Base-by-base conservation (phyloP, 2,113 vertebrate genomes). In the Ptyas mucosa region DNA sequence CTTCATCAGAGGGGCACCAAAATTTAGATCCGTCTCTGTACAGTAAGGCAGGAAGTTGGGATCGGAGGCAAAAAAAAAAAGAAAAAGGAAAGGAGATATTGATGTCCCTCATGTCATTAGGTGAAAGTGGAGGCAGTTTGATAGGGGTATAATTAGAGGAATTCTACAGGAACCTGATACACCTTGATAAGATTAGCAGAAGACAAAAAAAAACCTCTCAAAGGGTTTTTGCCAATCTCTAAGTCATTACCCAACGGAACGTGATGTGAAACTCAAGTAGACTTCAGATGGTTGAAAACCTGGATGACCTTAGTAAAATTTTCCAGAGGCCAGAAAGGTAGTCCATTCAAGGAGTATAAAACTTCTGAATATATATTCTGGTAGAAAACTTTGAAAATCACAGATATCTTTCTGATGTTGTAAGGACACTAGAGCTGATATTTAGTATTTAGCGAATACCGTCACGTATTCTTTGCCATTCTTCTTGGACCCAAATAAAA, bases 1-100 rank as follows among this genome's bases (percentile, higher is more conserved):
- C 96, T 96, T 96, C 94, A 95, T 95, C 93, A 92, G 87, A 91
- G 94, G 95, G 92, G 94, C 93, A 93, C 90, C 93, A 95, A 90
- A 10, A 55, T 94, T 94, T 91, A 9, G n/a, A 29, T 88, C 93
- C 92, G 26, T 93, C 51, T 88, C 88, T 54, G 55, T 54, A 43
- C 54, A 92, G 29, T 21, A 46, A 75, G 39, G 39, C 9, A 49
- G 18, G 3, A 54, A 85, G 23, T n/a, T 2, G 1, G 34, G 8
- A 52, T 5, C 4, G 5, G 39, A 24, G 54, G 54, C 20, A 6
- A 46, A 51, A 51, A 51, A 49, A 49, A 8, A 49, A 52, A 52
- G 8, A 9, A 0, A 1, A 11, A 34, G 18, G 4, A 5, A 7
- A 61, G 24, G 23, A 9, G 20, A 64, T 5, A 43, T 18, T 5